These are phyloP conservation scores for Thaleichthys pacificus DNA, from an alignment of 2,797 vertebrate species.

Conservation along the genomic window DNA sequence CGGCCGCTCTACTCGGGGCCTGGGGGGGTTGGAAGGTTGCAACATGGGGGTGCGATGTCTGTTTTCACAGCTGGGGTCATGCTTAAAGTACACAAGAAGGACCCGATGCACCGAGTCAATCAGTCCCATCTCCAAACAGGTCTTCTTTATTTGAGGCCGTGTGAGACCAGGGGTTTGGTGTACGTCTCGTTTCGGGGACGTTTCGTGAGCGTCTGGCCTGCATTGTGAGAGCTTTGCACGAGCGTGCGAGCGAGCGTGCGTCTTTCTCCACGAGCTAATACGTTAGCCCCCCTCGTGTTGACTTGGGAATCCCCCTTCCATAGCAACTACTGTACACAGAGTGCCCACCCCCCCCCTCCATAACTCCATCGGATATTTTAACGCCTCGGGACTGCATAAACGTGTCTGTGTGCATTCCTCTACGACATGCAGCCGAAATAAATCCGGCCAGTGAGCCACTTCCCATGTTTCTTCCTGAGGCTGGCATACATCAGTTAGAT, in stretches of 20 bases:
- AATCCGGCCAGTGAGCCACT: constrained; percentile 3
- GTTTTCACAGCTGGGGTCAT: constrained; percentile 70
- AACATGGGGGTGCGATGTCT: constrained; percentile 30
- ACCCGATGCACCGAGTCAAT: constrained; percentile 34
- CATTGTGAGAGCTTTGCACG: too few relatives aligned
- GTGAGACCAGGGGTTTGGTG: neutral
- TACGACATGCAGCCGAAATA: constrained; percentile 5
- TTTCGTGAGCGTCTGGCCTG: neutral
- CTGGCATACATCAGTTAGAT: constrained; percentile 7
- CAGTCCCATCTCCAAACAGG: constrained; percentile 21
- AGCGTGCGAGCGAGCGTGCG: too few relatives aligned
- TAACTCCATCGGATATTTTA: neutral
- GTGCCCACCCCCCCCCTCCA: constrained; percentile 13
- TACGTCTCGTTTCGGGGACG: too few relatives aligned
- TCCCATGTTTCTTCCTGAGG: neutral
- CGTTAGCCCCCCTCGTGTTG: neutral
- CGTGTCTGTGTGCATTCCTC: constrained; percentile 5
- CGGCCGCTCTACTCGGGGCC: constrained; percentile 29
- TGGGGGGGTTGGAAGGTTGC: constrained; percentile 41
- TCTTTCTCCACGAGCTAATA: neutral
- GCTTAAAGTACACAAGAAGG: constrained; percentile 32
- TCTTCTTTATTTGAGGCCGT: neutral
- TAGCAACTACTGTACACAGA: neutral
- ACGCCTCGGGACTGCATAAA: neutral
- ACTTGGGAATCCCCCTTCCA: neutral